Base-by-base conservation (phyloP, 2,888 invertebrate species). In the Diogma glabrata region DNA sequence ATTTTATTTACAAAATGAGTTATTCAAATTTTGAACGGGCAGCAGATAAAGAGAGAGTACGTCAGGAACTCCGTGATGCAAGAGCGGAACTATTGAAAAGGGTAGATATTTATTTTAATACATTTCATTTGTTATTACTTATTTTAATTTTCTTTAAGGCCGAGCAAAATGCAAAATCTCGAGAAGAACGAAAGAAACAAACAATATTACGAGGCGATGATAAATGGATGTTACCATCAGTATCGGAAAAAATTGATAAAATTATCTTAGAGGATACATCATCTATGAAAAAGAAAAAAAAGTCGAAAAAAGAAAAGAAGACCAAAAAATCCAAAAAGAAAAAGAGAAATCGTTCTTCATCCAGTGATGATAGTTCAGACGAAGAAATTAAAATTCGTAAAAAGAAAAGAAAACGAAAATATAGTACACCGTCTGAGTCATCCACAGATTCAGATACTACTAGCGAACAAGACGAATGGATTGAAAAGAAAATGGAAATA, bases 391-490 rank as follows among this genome's bases (percentile, higher is more conserved):
- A 40, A 23, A 56, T 53, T 16, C 12, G 20, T 2, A 54, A 52
- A 33, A 58, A 56, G 46, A 50, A 53, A 19, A 63, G 61, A 52
- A 60, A 64, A 16, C 58, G 58, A 12, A 59, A 62, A 24, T 59
- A 58, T 20, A 57, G 57, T 4, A 56, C 55, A 20, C 57, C 57
- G 43, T 57, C 58, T 16, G 56, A 55, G 19, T 60, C 56, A 52
- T 58, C 59, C 30, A 59, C 60, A 6, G 58, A 52, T 47, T 33
- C 48, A 5, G 28, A 47, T 4, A 14, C 48, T 3, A 3, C 54
- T 49, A 38, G 20, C 17, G 60, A 64, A 46, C 60, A 72, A 43
- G 75, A 77, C 55, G 74, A 76, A 64, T 83, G 83, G 82, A 73
- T 81, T 6, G 83, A 83, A 65, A 78, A 75, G 57, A 56, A 60